Conservation (phyloP, 2,113 vertebrate genomes). For the Collichthys lucidus region DNA sequence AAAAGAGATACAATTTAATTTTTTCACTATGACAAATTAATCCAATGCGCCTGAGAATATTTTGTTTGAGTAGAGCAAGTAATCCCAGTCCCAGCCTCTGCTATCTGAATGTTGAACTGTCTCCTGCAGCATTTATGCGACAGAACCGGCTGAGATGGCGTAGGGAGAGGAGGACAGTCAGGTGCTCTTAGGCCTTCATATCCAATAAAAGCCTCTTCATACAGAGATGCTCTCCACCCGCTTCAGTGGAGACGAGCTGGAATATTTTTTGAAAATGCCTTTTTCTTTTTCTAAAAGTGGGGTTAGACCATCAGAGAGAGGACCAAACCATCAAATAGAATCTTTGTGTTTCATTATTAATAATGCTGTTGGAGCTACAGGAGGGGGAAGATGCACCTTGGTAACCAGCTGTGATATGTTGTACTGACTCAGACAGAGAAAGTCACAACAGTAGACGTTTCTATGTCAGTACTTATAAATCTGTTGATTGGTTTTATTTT, state of each 20-base stretch:
- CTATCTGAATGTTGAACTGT: background rate
- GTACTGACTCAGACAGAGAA: background rate
- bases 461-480: background rate
- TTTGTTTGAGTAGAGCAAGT: background rate
- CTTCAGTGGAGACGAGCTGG: slow-evolving; percentile 68
- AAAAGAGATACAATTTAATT: background rate
- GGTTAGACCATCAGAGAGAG: slow-evolving; percentile 52
- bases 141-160: background rate
- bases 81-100: background rate
- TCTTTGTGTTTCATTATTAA: slow-evolving; percentile 76
- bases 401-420: slow-evolving; percentile 9
- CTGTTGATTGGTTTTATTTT: background rate
- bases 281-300: slow-evolving; percentile 69
- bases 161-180: background rate
- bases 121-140: slow-evolving; percentile 19
- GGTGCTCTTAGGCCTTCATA: slow-evolving; percentile 35
- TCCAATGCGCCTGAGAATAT: background rate
- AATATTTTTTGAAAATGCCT: slow-evolving; percentile 58
- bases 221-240: slow-evolving; percentile 61
- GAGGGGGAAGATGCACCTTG: background rate
- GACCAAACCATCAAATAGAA: slow-evolving; percentile 62
- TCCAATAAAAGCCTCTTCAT: slow-evolving; percentile 66
- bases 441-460: background rate
- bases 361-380: slow-evolving; percentile 33
- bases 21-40: background rate